Evolutionary conservation across 2,113 vertebrate genomes (phyloP).

Genomic region (Hemibates koningsi): DNA sequence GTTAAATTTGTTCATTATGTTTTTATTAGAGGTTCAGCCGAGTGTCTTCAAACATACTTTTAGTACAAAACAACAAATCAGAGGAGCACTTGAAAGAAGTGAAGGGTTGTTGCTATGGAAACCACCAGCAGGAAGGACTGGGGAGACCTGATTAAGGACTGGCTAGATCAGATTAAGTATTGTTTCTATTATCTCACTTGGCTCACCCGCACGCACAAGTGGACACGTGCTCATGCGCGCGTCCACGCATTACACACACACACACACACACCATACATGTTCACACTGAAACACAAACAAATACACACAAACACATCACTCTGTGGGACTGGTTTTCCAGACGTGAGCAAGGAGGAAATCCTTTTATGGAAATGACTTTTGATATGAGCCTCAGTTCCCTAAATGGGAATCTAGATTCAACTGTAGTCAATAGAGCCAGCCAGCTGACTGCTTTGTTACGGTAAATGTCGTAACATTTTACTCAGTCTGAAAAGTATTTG

Average conservation of each 20-base stretch:
- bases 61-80: neutral
- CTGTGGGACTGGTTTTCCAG: neutral
- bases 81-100: conserved; percentile 35
- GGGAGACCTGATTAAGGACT: conserved; percentile 48
- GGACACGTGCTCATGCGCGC: neutral
- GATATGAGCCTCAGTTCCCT: neutral
- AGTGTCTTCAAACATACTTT: neutral
- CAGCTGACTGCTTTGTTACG: neutral
- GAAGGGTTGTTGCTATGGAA: conserved; percentile 38
- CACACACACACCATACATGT: neutral
- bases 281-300: neutral
- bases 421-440: neutral
- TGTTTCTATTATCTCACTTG: neutral
- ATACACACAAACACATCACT: neutral
- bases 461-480: neutral
- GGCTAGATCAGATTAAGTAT: conserved; percentile 41
- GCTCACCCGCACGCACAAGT: neutral
- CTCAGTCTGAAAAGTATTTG: neutral
- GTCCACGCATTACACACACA: accelerated
- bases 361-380: conserved; percentile 13
- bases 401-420: neutral
- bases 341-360: neutral
- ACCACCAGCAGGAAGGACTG: conserved; percentile 31
- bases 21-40: neutral
- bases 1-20: neutral